A percentile compares a stretch with the other conserved stretches of the same genome.
phyloP scores from a whole-genome alignment of 1,140 invertebrate species.

The Elysia chlorotica region DNA sequence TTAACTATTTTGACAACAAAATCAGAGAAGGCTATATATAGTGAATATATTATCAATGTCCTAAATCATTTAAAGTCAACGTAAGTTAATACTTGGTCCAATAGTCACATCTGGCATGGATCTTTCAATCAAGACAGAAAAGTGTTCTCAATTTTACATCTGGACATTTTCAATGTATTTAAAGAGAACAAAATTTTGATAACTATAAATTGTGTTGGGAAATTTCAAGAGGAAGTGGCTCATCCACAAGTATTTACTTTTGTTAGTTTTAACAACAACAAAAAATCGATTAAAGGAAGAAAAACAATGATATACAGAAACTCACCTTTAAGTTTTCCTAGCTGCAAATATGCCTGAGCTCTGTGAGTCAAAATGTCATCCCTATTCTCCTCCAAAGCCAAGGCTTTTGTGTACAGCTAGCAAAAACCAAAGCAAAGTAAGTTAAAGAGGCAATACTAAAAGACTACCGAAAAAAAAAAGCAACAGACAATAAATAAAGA shows the following conservation, averaged over 20 bases:
- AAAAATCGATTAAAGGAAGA: not conserved
- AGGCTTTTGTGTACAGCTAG: conserved; percentile 46
- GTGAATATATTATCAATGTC: too few relatives aligned
- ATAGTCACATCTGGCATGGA: too few relatives aligned
- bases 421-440: not conserved
- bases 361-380: conserved; percentile 46
- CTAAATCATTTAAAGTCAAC: too few relatives aligned
- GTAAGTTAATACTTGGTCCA: too few relatives aligned
- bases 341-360: conserved; percentile 44
- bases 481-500: not conserved
- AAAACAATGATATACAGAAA: not conserved
- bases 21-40: too few relatives aligned
- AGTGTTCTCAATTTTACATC: too few relatives aligned
- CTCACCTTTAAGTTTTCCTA: conserved; percentile 43
- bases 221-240: not conserved
- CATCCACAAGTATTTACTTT: not conserved
- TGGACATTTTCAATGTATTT: too few relatives aligned
- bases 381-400: conserved; percentile 32
- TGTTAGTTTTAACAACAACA: not conserved
- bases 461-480: not conserved
- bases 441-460: not conserved
- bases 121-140: too few relatives aligned
- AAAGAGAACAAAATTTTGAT: too few relatives aligned
- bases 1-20: too few relatives aligned
- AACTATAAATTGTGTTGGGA: not conserved